Percentiles rank a stretch among this genome's conserved stretches.
Evolutionary conservation across 2,797 vertebrate genomes (phyloP).

Genomic region (Rachycentron canadum): DNA sequence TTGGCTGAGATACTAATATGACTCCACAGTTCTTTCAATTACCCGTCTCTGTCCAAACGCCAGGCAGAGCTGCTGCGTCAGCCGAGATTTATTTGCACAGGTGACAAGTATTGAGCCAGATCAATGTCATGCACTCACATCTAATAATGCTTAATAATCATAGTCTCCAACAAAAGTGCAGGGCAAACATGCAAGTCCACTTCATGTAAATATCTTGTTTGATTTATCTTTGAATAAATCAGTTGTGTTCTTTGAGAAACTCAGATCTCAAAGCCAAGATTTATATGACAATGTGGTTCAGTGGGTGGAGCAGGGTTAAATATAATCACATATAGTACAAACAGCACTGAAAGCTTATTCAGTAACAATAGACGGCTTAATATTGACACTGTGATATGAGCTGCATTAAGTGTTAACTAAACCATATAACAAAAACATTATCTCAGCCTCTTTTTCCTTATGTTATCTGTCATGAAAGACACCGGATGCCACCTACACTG

Average conservation of each 20-base stretch:
- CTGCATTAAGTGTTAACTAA: slow-evolving; percentile 5
- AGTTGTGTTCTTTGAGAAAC: background rate
- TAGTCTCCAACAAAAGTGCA: slow-evolving; percentile 12
- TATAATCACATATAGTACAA: background rate
- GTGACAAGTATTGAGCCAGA: slow-evolving; percentile 57
- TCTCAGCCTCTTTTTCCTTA: background rate
- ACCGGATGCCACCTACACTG: background rate
- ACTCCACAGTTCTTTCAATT: slow-evolving; percentile 49
- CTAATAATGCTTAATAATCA: slow-evolving; percentile 33
- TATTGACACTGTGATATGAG: background rate
- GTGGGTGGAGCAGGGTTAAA: background rate
- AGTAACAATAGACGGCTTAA: background rate
- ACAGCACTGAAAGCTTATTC: background rate
- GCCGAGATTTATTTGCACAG: slow-evolving; percentile 62
- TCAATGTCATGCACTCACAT: slow-evolving; percentile 55
- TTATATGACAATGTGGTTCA: background rate
- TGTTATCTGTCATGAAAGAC: slow-evolving; percentile 7
- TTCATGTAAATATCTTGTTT: slow-evolving; percentile 35
- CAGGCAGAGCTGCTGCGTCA: slow-evolving; percentile 16
- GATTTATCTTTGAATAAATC: slow-evolving; percentile 11
- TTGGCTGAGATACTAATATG: slow-evolving; percentile 39
- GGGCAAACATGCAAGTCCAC: slow-evolving; percentile 9
- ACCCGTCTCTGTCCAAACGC: slow-evolving; percentile 50
- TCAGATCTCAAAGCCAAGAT: background rate
- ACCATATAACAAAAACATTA: background rate